Evolutionary conservation across 2,888 invertebrate species (phyloP), one percentile per base, ranked within the genome.

Genomic region (Andrena haemorrhoa): DNA sequence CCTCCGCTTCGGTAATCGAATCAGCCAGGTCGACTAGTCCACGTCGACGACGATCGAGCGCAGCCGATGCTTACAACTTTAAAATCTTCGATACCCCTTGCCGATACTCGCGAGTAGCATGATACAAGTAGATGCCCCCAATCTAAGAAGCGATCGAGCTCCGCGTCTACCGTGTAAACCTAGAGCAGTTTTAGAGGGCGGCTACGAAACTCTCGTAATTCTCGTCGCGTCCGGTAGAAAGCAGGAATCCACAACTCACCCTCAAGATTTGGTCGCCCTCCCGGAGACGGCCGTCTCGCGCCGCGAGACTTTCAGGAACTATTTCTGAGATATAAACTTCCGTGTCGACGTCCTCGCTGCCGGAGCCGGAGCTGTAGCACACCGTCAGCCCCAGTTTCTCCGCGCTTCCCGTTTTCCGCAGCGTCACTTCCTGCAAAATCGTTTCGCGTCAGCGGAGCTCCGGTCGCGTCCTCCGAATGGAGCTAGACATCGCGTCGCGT

Each of bases 241-340:
- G 16, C 12, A 47, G 47, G 60, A 60, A 60, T n/a, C 29, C 60
- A 29, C 5, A 35, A 64, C 73, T 90, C 90, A 95, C 95, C 92
- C 95, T 95, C 65, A 96, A 92, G 85, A 96, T 95, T 93, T 96
- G 96, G 94, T 96, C 96, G 41, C 96, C 96, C 88, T 95, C 95
- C 51, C 95, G 94, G 49, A 96, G 92, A 49, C 96, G 94, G 35
- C 96, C 96, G 89, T 96, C 96, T 60, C 94, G 93, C 35, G 95
- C 95, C 4, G 96, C 96, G 26, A 96, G 94, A 89, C 96, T 95
- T 85, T 95, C 95, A 31, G 95, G 94, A 76, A 95, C 94, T 89
- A 96, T 95, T 94, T 96, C 96, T 89, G 96, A 95, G 87, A 97
- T 96, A 91, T 96, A 96, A 72, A 97, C 96, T 92, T 96, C 96